Evolutionary conservation across 2,888 invertebrate genomes (phyloP).

Genomic region (Cephus rjabovi): DNA sequence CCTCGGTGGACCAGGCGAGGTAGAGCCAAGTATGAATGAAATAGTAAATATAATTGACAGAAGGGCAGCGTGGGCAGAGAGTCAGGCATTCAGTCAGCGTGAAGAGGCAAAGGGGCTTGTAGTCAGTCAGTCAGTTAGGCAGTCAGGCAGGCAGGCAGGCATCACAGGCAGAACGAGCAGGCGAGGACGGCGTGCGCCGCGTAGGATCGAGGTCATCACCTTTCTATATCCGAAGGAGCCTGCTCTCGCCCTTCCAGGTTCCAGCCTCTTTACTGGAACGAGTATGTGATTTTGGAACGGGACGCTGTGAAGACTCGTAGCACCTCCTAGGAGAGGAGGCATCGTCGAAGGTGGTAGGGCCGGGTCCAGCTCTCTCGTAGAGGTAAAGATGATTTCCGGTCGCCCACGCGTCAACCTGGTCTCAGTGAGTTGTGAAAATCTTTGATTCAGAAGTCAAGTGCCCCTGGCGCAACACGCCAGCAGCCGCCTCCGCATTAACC

Average conservation of each 20-base stretch:
- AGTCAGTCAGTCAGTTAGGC: slow-evolving; percentile 46
- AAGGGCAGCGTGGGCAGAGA: slow-evolving; percentile 61
- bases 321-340: slow-evolving; percentile 22
- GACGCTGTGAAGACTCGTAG: background rate
- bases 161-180: slow-evolving; percentile 43
- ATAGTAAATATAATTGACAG: slow-evolving; percentile 62
- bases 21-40: slow-evolving; percentile 51
- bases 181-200: slow-evolving; percentile 45
- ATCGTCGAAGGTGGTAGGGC: slow-evolving; percentile 19
- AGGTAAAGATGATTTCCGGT: slow-evolving; percentile 72
- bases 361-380: slow-evolving; percentile 28
- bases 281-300: slow-evolving; percentile 8
- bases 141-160: slow-evolving; percentile 46
- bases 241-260: slow-evolving; percentile 39
- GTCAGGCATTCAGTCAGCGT: slow-evolving; percentile 46
- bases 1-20: slow-evolving; percentile 46
- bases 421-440: slow-evolving; percentile 55
- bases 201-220: slow-evolving; percentile 62
- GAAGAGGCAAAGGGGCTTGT: slow-evolving; percentile 26
- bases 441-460: slow-evolving; percentile 50
- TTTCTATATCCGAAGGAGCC: slow-evolving; percentile 49
- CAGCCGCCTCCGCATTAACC: background rate
- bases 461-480: slow-evolving; percentile 47
- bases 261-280: slow-evolving; percentile 8
- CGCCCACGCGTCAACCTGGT: slow-evolving; percentile 58